phyloP scores from a whole-genome alignment of 1,140 invertebrate genomes.

The Drosophila mojavensis region DNA sequence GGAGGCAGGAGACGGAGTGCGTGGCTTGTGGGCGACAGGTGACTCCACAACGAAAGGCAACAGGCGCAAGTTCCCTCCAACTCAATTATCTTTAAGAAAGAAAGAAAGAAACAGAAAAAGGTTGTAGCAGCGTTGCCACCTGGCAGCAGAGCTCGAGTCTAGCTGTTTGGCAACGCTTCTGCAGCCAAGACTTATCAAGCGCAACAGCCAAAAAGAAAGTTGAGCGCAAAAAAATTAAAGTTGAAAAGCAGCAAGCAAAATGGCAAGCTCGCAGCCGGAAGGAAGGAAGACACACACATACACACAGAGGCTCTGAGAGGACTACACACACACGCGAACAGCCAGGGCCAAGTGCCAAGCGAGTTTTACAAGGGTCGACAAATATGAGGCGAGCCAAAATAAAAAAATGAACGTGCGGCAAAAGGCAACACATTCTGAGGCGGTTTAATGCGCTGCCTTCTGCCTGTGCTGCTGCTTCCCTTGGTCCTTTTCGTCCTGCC shows the following conservation, averaged over 20 bases:
- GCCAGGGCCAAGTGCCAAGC: slow-evolving; percentile 62
- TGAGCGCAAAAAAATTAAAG: slow-evolving; percentile 18
- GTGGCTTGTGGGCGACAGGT: not conserved
- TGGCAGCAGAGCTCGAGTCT: not conserved
- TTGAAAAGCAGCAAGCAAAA: slow-evolving; percentile 45
- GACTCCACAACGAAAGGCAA: not conserved
- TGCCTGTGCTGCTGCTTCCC: slow-evolving; percentile 1
- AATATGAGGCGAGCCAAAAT: slow-evolving; percentile 66
- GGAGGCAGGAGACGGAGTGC: not conserved
- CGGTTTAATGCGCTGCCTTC: slow-evolving; percentile 60
- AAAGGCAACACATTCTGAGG: slow-evolving; percentile 69
- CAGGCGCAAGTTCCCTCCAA: not conserved
- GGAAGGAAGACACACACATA: slow-evolving; percentile 70
- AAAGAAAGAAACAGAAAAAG: not conserved
- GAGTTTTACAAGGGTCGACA: slow-evolving; percentile 79
- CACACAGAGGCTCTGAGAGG: slow-evolving; percentile 3
- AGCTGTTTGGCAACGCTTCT: slow-evolving; percentile 47
- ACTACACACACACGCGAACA: slow-evolving; percentile 12
- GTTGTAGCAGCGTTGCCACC: slow-evolving; percentile 27
- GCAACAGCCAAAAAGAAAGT: slow-evolving; percentile 42
- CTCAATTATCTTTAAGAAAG: no score
- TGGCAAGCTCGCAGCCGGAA: slow-evolving; percentile 77
- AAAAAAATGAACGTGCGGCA: slow-evolving; percentile 47
- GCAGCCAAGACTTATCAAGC: slow-evolving; percentile 33
- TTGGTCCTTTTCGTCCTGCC: not conserved